Evolutionary conservation across 2,113 vertebrate genomes (phyloP), one percentile per base, ranked within the genome.

Genomic region (Myotis brandtii): DNA sequence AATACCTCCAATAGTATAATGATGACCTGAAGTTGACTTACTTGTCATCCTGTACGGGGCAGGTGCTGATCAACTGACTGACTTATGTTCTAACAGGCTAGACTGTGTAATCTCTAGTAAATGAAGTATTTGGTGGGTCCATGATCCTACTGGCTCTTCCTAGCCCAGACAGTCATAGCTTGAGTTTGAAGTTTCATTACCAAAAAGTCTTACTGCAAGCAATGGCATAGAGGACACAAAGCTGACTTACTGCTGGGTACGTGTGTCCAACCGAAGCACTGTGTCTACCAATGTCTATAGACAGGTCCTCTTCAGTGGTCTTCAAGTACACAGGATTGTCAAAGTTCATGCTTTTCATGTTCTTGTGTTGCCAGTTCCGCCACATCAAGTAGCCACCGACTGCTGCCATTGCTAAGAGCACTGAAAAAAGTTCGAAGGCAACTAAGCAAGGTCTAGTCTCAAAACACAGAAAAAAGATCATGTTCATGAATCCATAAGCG

Each of bases 321-420:
- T 99, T 99, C 96, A 99, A 98, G 97, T 99, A 99, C 67, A 99
- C 99, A 0, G 99, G 99, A 97, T 99, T 99, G 98, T 99, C 99
- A 86, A 99, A 99, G 98, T 99, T 99, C 99, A 99, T 99, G 98
- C 99, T 99, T 98, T 99, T 99, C 98, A 99, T 99, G 96, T 99
- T 99, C 97, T 99, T 99, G 88, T 99, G 98, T 92, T 99, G 99
- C 99, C 99, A 99, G 95, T 99, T 99, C 46, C 99, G 98, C 99
- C 99, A 99, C 99, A 99, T 99, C 82, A 99, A 98, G 97, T 99
- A 99, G 27, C 98, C 99, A 11, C 98, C 99, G 0, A 98, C 98
- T 2, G 98, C 98, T 0, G 99, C 99, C 98, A 99, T 99, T 18
- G 98, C 98, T 93, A 99, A 89, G 96, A 99, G 96, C 87, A 99